Evolutionary conservation across 1,140 invertebrate genomes (phyloP), one percentile per base, ranked within the genome.

Genomic region (Drosophila tropicalis): DNA sequence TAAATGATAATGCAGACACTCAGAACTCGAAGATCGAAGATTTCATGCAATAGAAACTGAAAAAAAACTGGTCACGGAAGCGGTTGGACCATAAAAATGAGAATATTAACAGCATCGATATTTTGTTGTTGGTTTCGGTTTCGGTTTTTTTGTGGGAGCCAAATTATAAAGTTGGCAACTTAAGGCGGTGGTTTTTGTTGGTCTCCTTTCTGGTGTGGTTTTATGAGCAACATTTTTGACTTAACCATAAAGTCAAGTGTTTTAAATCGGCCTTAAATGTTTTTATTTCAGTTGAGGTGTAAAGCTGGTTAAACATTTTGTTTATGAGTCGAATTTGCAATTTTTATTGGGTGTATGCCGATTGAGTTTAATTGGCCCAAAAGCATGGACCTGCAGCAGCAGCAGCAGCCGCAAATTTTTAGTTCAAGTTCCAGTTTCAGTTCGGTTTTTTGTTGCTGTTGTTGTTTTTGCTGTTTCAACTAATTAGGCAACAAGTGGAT

Each of bases 401-500:
- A 17, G 6, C 5, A 19, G 44, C 44, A 17, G 6, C 5, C 9
- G 44, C 44, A 47, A 47, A 7, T 47, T 47, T 47, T 15, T 7
- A 17, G 15, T 47, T 47, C 40, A 4, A 39, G 36, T 13, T 39
- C 10, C 36, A 39, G 36, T 39, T 39, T 39, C 36, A 39, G 36
- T 39, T 39, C 6, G 10, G 3, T 10, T 34, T 34, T 34, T 9
- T 7, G 15, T 44, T 44, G 3, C 15, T 15, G 41, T 17, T 47
- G 9, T 10, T 74, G 62, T 78, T 69, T 62, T 72, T 64, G 64
- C 69, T 81, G 72, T 84, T 84, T 79, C 80, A 87, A 74, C 87
- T 90, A 90, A 90, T 90, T 90, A 90, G 87, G 80, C 81, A 74
- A 84, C 89, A 85, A 72, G 87, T 51, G 39, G 64, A 41, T 47